phyloP scores from a whole-genome alignment of 2,797 vertebrate species.

The Dryobates pubescens region DNA sequence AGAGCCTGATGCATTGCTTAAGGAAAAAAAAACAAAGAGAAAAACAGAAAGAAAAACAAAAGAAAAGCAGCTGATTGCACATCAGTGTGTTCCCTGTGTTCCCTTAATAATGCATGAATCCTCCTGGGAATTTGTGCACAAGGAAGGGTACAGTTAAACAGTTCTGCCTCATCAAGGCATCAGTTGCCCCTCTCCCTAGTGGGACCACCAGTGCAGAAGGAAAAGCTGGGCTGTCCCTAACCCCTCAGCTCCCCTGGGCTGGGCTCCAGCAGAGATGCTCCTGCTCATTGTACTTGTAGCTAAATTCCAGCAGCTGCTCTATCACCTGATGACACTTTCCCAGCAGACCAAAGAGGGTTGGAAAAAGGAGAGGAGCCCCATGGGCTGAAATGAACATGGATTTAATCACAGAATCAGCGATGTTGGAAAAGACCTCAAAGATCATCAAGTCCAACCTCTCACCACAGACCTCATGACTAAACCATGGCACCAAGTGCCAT shows the following conservation, averaged over 20 bases:
- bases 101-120: background rate
- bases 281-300: background rate
- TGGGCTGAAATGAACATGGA: no score
- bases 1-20: background rate
- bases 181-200: background rate
- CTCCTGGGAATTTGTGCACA: background rate
- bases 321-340: no score
- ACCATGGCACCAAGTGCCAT: no score
- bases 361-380: no score
- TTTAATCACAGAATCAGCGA: no score
- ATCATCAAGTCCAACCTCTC: no score
- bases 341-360: no score
- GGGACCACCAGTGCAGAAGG: background rate
- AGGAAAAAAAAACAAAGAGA: background rate
- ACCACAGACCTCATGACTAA: no score
- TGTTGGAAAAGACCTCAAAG: no score
- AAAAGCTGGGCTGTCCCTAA: background rate
- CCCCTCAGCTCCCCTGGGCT: background rate
- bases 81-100: background rate
- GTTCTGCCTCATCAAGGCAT: background rate
- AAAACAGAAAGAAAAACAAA: background rate
- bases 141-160: background rate
- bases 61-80: background rate
- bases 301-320: no score
- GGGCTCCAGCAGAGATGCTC: background rate